These are phyloP conservation scores for Drosophila mayri DNA, from an alignment of 1,140 invertebrate species.

Conservation along the genomic window DNA sequence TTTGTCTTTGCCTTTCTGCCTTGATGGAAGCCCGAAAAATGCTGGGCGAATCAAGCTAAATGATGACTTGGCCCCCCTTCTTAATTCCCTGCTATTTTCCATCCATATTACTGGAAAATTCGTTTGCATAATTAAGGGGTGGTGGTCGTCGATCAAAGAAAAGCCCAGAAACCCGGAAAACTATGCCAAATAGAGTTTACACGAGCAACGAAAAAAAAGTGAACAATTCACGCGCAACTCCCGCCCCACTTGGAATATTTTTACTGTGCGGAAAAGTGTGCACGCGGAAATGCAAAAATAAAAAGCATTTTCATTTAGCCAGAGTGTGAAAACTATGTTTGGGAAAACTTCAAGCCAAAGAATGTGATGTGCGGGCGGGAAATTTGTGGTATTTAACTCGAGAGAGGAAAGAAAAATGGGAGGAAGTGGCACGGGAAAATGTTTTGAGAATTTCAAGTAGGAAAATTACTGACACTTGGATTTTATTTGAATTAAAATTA, in stretches of 20 bases:
- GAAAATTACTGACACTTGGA: background rate
- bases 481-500: background rate
- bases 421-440: background rate
- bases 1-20: constrained; percentile 10
- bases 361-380: constrained; percentile 4
- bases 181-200: constrained; percentile 21
- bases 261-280: constrained; percentile 26
- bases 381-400: background rate
- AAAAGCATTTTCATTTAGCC: constrained; percentile 49
- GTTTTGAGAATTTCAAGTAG: background rate
- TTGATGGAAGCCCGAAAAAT: constrained; percentile 55
- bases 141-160: constrained; percentile 26
- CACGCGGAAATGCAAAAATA: constrained; percentile 46
- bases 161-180: constrained; percentile 55
- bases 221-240: constrained; percentile 43
- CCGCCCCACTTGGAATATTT: constrained; percentile 12
- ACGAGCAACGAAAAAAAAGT: constrained; percentile 23
- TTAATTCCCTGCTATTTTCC: constrained; percentile 15
- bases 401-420: background rate
- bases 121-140: constrained; percentile 38
- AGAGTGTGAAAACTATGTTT: constrained; percentile 38
- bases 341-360: constrained; percentile 23
- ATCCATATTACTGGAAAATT: constrained; percentile 34
- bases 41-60: constrained; percentile 22
- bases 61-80: constrained; percentile 26